phyloP scores from a whole-genome alignment of 1,140 invertebrate genomes.

The Pseudomyrmex pallidus region DNA sequence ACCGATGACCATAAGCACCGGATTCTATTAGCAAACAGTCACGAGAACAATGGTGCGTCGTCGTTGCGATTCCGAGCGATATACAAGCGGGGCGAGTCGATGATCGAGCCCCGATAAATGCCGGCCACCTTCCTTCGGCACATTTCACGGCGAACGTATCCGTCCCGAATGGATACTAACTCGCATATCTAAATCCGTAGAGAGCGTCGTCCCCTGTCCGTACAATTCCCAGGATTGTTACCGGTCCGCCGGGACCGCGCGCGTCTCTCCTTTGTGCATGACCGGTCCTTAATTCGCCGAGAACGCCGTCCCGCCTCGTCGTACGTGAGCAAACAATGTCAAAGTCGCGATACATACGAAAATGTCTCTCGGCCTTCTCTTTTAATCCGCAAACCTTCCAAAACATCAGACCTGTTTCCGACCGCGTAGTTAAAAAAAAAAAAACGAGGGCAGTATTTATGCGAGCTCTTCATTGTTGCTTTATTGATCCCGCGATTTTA shows the following conservation, averaged over 20 bases:
- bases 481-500: neutral
- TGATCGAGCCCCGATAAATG: slow-evolving; percentile 68
- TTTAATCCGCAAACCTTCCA: slow-evolving; percentile 6
- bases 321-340: slow-evolving; percentile 50
- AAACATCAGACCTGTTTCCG: neutral
- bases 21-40: slow-evolving; percentile 58
- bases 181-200: slow-evolving; percentile 51
- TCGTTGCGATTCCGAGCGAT: slow-evolving; percentile 64
- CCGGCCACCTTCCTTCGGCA: slow-evolving; percentile 67
- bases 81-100: slow-evolving; percentile 63
- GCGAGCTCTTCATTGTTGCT: neutral
- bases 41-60: slow-evolving; percentile 68
- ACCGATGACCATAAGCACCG: slow-evolving; percentile 34
- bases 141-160: slow-evolving; percentile 71
- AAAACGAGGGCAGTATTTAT: neutral
- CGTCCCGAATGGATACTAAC: slow-evolving; percentile 47
- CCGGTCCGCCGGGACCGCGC: neutral
- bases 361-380: neutral
- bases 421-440: neutral
- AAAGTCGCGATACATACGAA: slow-evolving; percentile 16
- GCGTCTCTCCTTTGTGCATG: slow-evolving; percentile 39
- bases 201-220: slow-evolving; percentile 26
- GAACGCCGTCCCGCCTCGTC: slow-evolving; percentile 10
- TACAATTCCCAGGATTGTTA: slow-evolving; percentile 53
- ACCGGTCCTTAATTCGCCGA: slow-evolving; percentile 39